phyloP scores from a whole-genome alignment of 64 coral and sea anemone genomes.

The Platygyra sinensis region DNA sequence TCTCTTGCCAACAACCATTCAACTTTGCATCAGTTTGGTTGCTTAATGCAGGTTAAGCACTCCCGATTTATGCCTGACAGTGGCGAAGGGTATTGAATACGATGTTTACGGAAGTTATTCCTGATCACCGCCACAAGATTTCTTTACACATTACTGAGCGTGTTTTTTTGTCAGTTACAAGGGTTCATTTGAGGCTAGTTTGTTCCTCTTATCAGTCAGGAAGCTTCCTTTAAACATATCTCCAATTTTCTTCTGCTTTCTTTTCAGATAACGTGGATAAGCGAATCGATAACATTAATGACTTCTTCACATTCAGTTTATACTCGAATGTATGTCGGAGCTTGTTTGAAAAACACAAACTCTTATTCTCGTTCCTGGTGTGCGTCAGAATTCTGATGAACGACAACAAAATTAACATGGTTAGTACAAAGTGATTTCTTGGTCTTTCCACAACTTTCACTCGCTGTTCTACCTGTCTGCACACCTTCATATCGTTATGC shows the following conservation, averaged over 20 bases:
- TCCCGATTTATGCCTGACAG: no score
- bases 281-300: constrained; percentile 95
- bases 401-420: constrained; percentile 91
- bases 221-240: background rate
- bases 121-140: no score
- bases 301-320: constrained; percentile 95
- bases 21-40: no score
- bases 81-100: no score
- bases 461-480: no score
- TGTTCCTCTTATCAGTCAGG: background rate
- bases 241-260: background rate
- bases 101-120: background rate
- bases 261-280: constrained; percentile 93
- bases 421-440: constrained; percentile 15
- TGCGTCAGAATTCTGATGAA: constrained; percentile 98
- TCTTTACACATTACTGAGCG: no score
- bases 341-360: constrained; percentile 95
- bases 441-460: background rate
- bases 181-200: background rate
- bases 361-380: constrained; percentile 93
- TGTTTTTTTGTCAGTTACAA: background rate
- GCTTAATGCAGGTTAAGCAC: no score
- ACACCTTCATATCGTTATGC: background rate
- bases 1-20: no score
- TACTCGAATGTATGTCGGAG: constrained; percentile 96